Conservation (phyloP, 1,140 invertebrate genomes). For the Solenopsis fugax region DNA sequence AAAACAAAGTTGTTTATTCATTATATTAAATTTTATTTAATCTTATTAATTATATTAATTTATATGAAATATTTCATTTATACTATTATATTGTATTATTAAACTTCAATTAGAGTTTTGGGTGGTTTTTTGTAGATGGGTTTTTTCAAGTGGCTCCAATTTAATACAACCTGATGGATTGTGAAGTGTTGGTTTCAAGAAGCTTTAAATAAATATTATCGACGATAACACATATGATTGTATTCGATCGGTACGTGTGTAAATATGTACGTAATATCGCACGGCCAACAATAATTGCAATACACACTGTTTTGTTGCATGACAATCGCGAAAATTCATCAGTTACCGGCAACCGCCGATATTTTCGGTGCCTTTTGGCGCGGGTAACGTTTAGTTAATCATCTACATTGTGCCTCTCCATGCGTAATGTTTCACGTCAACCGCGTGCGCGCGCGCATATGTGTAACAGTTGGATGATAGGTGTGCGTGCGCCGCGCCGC, state of each 20-base stretch:
- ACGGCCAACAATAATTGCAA: neutral
- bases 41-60: too few species aligned
- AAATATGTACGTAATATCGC: neutral
- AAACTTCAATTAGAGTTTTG: too few species aligned
- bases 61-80: too few species aligned
- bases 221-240: neutral
- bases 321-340: slow-evolving; percentile 33
- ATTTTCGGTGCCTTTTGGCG: slow-evolving; percentile 39
- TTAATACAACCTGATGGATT: too few species aligned
- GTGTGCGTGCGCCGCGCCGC: neutral
- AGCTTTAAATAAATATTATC: neutral
- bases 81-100: too few species aligned
- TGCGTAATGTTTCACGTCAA: slow-evolving; percentile 44
- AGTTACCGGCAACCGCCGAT: neutral
- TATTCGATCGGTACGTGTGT: neutral
- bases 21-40: too few species aligned
- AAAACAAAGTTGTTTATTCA: too few species aligned
- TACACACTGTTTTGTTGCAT: neutral
- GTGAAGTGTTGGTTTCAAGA: neutral
- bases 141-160: too few species aligned
- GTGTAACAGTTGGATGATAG: slow-evolving; percentile 13
- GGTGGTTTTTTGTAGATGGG: too few species aligned
- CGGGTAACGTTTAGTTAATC: neutral
- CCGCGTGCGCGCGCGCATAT: neutral
- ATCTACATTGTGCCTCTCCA: neutral